Percentiles rank a stretch among this genome's conserved stretches.
Evolutionary conservation across 2,113 vertebrate genomes (phyloP).

Genomic region (Rissa tridactyla): DNA sequence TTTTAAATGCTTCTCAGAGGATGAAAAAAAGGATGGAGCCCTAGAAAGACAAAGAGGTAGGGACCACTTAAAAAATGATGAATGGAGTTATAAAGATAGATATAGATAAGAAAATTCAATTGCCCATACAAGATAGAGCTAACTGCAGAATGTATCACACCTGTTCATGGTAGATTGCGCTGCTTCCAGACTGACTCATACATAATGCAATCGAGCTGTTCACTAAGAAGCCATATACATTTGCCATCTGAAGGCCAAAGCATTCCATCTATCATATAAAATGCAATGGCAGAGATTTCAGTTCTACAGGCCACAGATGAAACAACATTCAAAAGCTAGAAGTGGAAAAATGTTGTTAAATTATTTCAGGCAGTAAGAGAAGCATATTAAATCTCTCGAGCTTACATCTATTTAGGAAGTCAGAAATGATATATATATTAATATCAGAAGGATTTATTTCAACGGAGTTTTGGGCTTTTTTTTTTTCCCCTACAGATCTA

Average conservation of each 20-base stretch:
- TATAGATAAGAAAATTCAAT: slow-evolving; percentile 8
- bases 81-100: background rate
- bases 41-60: background rate
- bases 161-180: background rate
- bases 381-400: background rate
- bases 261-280: background rate
- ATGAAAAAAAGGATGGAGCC: background rate
- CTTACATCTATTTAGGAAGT: background rate
- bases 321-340: background rate
- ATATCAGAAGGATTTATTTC: background rate
- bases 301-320: background rate
- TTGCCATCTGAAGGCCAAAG: background rate
- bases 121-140: background rate
- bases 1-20: background rate
- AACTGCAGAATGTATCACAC: background rate
- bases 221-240: background rate
- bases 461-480: background rate
- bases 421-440: background rate
- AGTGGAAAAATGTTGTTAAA: background rate
- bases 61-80: background rate
- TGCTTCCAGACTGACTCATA: background rate
- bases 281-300: background rate
- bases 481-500: background rate
- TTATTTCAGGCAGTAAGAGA: background rate
- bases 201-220: background rate